Base-by-base conservation (phyloP, 2,113 vertebrate species). In the Larimichthys crocea region DNA sequence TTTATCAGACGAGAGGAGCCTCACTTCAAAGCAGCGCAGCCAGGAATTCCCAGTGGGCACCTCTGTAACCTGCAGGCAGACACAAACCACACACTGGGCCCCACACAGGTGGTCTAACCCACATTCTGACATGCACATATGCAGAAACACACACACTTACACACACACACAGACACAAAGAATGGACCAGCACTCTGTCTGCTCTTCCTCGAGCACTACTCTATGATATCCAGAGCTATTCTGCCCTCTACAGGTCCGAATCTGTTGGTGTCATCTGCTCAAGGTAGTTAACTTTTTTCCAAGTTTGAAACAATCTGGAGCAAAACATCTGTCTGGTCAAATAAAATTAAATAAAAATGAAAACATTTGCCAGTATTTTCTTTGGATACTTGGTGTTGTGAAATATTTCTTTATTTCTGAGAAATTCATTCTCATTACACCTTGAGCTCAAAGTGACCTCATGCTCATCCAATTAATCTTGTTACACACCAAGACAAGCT, bases 221-320 rank as follows among this genome's bases (percentile, higher is more conserved):
- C 49, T 1, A 4, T n/a, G 3, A 83, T 84, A 65, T 70, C 17
- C 20, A 74, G 63, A 67, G 52, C 61, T 78, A 76, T 31, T 67
- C 86, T 88, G 90, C 92, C 90, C 85, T 79, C 92, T 92, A 80
- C 68, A 70, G 91, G 91, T 20, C 50, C 82, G 12, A 4, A 69
- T 26, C 4, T 48, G 76, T 48, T 46, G 24, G 1, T 67, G 76
- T 71, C 40, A 17, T 50, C 12, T 48, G 26, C 5, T 31, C 2
- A 40, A 66, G 10, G 14, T 70, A 14, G 10, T 46, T 46, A 11
- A 12, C 42, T 15, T 11, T 53, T 53, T 12, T 10, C 29, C 20
- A 29, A 60, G 56, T 22, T 22, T 76, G 22, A 55, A 76, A 62
- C 6, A 14, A 66, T 66, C 66, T 79, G 46, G 4, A 74, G 8